Percentiles rank a stretch among this genome's conserved stretches.
phyloP scores from a whole-genome alignment of 2,888 invertebrate genomes.

The Caenorhabditis sp. region DNA sequence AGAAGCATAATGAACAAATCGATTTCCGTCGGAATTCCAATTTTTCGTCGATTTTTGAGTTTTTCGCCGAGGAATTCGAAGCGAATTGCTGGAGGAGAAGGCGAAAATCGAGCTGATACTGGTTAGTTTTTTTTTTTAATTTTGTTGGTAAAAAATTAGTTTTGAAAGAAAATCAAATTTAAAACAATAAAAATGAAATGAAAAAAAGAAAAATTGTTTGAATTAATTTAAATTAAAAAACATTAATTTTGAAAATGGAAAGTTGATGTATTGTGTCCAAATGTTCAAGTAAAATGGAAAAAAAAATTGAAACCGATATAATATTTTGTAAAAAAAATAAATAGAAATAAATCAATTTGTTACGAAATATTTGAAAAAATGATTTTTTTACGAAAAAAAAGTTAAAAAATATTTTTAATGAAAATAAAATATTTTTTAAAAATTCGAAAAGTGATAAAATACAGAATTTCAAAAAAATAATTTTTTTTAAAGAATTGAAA shows the following conservation, averaged over 20 bases:
- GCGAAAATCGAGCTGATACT: slow-evolving; percentile 51
- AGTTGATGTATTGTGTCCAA: background rate
- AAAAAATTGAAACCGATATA: background rate
- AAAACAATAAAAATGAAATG: too few relatives aligned
- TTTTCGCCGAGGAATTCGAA: slow-evolving; percentile 5
- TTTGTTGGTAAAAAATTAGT: slow-evolving; percentile 5
- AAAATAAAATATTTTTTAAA: background rate
- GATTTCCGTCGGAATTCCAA: background rate
- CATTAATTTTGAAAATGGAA: background rate
- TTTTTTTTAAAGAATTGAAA: too few relatives aligned
- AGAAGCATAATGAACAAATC: slow-evolving; percentile 35
- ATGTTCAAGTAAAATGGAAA: background rate
- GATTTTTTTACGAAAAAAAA: background rate
- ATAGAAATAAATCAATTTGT: background rate
- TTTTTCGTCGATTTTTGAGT: slow-evolving; percentile 16
- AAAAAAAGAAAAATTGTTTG: too few relatives aligned
- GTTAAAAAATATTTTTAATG: background rate
- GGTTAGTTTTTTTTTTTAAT: slow-evolving; percentile 26
- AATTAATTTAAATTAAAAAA: background rate
- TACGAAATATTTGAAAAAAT: background rate
- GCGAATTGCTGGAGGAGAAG: background rate
- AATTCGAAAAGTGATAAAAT: background rate
- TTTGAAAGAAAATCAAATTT: too few relatives aligned
- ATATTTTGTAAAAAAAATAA: background rate
- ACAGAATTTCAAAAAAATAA: too few relatives aligned